Evolutionary conservation across 1,140 invertebrate genomes (phyloP), one percentile per base, ranked within the genome.

Genomic region (Meteorus sp.): DNA sequence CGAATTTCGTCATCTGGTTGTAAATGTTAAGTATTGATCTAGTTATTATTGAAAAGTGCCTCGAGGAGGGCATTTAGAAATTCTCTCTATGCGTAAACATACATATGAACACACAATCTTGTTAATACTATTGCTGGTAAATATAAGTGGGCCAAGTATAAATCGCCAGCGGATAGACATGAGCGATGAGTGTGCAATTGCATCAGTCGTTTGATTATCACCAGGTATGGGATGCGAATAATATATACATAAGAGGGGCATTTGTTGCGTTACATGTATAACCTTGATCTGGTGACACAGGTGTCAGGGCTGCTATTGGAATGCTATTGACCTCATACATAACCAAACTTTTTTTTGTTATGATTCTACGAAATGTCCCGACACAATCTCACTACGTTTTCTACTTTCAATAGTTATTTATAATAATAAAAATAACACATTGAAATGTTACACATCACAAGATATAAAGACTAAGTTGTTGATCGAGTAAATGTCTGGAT

Each of bases 61-160:
- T 48, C 6, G 15, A 4, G 11, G 15, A 3, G 15, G 25, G 25
- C 31, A 31, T 73, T 70, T 67, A 74, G 68, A 68, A 68, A 70
- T 68, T 64, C 59, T 67, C 68, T n/a, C 65, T 35, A 23, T 64
- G 41, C 60, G 33, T 58, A 52, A 35, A 20, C 22, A 39, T 20
- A 19, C 23, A 31, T n/a, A n/a, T n/a, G n/a, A n/a, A n/a, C n/a
- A n/a, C n/a, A n/a, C n/a, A n/a, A n/a, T n/a, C n/a, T n/a, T n/a
- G n/a, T n/a, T n/a, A n/a, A n/a, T n/a, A n/a, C n/a, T n/a, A n/a
- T n/a, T 59, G 50, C 56, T 25, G 41, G 58, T 52, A 25, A 43
- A 17, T 45, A 58, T 35, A 76, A 73, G 68, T 77, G 74, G 75
- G 77, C 77, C 76, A 79, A 79, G 77, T 77, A 77, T 70, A n/a